Evolutionary conservation across 2,113 vertebrate species (phyloP), one percentile per base, ranked within the genome.

Genomic region (Mohoua ochrocephala): DNA sequence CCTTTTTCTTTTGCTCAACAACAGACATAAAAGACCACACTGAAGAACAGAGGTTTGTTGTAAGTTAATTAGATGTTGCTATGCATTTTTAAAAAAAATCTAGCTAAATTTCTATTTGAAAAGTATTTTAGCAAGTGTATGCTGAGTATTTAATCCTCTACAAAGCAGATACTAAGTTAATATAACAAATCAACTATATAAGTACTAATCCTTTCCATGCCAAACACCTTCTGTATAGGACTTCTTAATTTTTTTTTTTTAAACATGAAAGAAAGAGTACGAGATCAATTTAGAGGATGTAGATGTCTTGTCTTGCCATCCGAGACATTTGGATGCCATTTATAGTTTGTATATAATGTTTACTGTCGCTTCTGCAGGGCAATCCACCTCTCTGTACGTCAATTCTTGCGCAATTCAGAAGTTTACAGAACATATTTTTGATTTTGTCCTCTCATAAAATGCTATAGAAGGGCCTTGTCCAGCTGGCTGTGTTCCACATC

Each of bases 91-190:
- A 1, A 7, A 82, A 91, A 65, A 37, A 21, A 15, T 28, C 17
- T 24, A 63, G 16, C 42, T 71, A 31, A 61, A 73, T 93, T 94
- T 77, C 39, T 84, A 75, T 86, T 89, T 24, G 23, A 95, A 96
- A 95, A 96, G 37, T 89, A 91, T 89, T 97, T 89, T 84, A 97
- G 65, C 69, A 81, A 64, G 15, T 42, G 5, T 8, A 42, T 28
- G 26, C 37, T 95, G 68, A 92, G n/a, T 60, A 49, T 41, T 80
- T 71, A 59, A 60, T 22, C n/a, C 76, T 82, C 65, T 92, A 85
- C 59, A 11, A 64, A 87, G 45, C 73, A 78, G 23, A 84, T 24
- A 56, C 1, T 12, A 85, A 89, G 20, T 86, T 94, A 93, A 73
- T 50, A 91, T 27, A 89, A 57, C 42, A 91, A 49, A 96, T 47